These are phyloP conservation scores for Lampris megalopsis DNA, from an alignment of 2,113 vertebrate species.

Conservation along the genomic window DNA sequence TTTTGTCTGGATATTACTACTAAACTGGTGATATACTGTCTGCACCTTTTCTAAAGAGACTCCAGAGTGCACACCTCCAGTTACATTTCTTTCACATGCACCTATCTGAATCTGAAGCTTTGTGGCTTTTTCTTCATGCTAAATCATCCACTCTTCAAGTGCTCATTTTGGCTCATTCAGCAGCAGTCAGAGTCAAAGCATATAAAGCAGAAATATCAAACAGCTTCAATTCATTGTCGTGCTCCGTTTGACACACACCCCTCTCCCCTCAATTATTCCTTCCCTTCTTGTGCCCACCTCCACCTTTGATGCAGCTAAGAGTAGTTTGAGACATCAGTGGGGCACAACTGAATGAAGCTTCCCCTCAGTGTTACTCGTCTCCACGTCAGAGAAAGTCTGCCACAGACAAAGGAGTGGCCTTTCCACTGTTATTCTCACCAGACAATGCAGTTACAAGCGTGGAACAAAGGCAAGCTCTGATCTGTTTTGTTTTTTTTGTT, in stretches of 20 bases:
- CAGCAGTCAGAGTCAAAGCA: not conserved
- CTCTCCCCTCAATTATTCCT: slow-evolving; percentile 16
- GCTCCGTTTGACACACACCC: slow-evolving; percentile 22
- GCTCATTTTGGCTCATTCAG: slow-evolving; percentile 26
- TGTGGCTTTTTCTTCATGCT: slow-evolving; percentile 9
- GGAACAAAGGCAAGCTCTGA: slow-evolving; percentile 44
- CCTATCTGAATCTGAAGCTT: slow-evolving; percentile 9
- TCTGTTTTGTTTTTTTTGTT: not conserved
- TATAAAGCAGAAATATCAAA: slow-evolving; percentile 39
- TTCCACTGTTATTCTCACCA: slow-evolving; percentile 46
- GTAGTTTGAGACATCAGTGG: slow-evolving; percentile 63
- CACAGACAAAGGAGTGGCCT: slow-evolving; percentile 43
- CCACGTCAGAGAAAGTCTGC: slow-evolving; percentile 46
- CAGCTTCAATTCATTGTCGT: slow-evolving; percentile 31
- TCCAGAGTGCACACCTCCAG: slow-evolving; percentile 8
- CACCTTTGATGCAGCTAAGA: slow-evolving; percentile 43
- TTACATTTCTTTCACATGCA: slow-evolving; percentile 13
- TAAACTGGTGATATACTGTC: slow-evolving; percentile 3
- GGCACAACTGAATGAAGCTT: slow-evolving; percentile 45
- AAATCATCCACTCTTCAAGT: slow-evolving; percentile 16
- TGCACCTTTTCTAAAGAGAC: slow-evolving; percentile 3
- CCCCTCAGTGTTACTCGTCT: slow-evolving; percentile 62
- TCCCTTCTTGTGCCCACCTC: slow-evolving; percentile 27
- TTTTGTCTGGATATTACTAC: slow-evolving; percentile 13
- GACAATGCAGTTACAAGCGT: slow-evolving; percentile 27